Evolutionary conservation across 2,797 vertebrate genomes (phyloP), one percentile per base, ranked within the genome.

Genomic region (Hephaestus fuliginosus): DNA sequence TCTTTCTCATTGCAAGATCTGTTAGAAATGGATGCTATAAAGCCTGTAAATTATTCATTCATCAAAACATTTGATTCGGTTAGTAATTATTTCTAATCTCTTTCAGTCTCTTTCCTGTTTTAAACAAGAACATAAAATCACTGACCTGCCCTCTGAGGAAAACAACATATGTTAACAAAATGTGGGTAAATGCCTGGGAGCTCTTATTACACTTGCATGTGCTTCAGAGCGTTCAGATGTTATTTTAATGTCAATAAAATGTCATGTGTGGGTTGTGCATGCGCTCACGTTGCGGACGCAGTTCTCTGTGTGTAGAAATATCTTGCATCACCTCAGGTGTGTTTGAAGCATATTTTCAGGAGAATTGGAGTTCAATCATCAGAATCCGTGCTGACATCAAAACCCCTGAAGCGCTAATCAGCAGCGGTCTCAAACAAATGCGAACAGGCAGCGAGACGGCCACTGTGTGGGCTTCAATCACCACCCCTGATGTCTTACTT

Each of bases 341-440:
- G 70, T 87, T 81, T 77, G 78, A 87, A 75, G 85, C 74, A 81
- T 64, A 90, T 87, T 90, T 88, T 90, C 71, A 70, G 61, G 28
- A 62, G 75, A 78, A 76, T 74, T 77, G n/a, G 73, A 89, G 81
- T 87, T 81, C 83, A 87, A 88, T 89, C 86, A 90, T 89, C 18
- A 0, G 66, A 88, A 88, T 87, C 53, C 39, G 52, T 22, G 65
- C 81, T 64, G 92, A 88, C 89, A 90, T 90, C 88, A 76, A 79
- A 85, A 82, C 55, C 74, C 85, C 82, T 17, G 18, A 44, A 90
- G 88, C 84, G 2, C 58, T 89, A 85, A 92, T 90, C 86, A 89
- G 76, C 74, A 22, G 61, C 12, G 51, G 66, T 84, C 71, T 88
- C 60, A 69, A 85, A 78, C 84, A 89, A 89, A 91, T 79, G 76